A percentile compares a stretch with the other conserved stretches of the same genome.
Conservation (phyloP, 2,113 vertebrate species). For the Campylomormyrus tamandua region DNA sequence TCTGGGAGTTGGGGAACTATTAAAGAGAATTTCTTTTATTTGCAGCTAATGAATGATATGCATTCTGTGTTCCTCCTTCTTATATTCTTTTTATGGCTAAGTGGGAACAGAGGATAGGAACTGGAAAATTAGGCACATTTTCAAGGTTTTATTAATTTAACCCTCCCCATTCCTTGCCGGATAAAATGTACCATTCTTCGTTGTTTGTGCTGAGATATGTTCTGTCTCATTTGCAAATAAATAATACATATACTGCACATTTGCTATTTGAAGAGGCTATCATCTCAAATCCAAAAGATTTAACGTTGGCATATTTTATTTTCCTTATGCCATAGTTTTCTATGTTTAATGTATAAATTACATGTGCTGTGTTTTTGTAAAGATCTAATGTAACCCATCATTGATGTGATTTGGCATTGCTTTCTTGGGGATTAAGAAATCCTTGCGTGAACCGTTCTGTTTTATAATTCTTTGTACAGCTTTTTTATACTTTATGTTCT, state of each 20-base stretch:
- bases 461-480: slow-evolving; percentile 14
- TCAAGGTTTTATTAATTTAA: slow-evolving; percentile 43
- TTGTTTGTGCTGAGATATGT: slow-evolving; percentile 2
- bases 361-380: not conserved
- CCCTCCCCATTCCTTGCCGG: slow-evolving; percentile 31
- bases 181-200: slow-evolving; percentile 10
- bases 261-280: slow-evolving; percentile 12
- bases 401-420: not conserved
- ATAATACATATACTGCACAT: slow-evolving; percentile 17
- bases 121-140: slow-evolving; percentile 38
- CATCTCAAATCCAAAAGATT: not conserved
- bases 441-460: not conserved
- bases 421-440: slow-evolving; percentile 12
- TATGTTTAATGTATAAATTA: not conserved
- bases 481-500: slow-evolving; percentile 15
- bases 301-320: not conserved
- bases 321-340: not conserved
- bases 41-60: slow-evolving; percentile 49
- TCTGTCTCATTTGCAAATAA: slow-evolving; percentile 7
- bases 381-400: not conserved
- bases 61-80: slow-evolving; percentile 38
- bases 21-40: slow-evolving; percentile 62
- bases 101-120: slow-evolving; percentile 35
- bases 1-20: slow-evolving; percentile 53
- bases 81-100: slow-evolving; percentile 40